These are phyloP conservation scores for Athene cunicularia DNA, from an alignment of 2,113 vertebrate species.

Conservation along the genomic window DNA sequence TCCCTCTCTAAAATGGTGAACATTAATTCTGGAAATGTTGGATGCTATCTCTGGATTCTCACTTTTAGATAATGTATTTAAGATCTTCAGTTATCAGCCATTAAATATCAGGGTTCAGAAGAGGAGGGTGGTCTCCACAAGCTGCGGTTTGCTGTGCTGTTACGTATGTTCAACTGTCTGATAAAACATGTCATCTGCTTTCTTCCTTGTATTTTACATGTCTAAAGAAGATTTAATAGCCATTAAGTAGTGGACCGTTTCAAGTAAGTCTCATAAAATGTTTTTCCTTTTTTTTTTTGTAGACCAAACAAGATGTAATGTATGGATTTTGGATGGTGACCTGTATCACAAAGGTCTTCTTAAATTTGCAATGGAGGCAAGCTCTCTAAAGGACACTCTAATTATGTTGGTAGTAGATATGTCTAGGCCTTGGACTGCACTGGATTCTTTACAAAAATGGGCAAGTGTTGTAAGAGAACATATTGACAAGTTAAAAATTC, in stretches of 20 bases:
- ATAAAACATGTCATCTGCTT: neutral
- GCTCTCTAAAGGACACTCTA: conserved; percentile 88
- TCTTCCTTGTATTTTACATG: neutral
- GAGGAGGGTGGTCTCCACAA: neutral
- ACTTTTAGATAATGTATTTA: neutral
- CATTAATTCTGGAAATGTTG: neutral
- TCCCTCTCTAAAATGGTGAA: neutral
- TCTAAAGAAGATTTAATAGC: neutral
- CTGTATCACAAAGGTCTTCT: conserved; percentile 97
- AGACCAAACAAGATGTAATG: conserved; percentile 96
- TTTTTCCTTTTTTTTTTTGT: conserved; percentile 27
- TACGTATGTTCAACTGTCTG: neutral
- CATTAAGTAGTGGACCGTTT: neutral
- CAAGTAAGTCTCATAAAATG: neutral
- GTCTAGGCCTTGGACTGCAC: conserved; percentile 94
- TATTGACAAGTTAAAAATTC: conserved; percentile 92
- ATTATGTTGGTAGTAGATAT: conserved; percentile 91
- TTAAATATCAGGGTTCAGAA: neutral
- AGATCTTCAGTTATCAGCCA: neutral
- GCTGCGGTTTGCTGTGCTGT: neutral
- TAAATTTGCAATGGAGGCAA: conserved; percentile 89
- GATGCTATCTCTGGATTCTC: neutral
- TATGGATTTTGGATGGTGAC: conserved; percentile 97
- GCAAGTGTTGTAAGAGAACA: conserved; percentile 93
- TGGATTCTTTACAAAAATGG: conserved; percentile 98